These are phyloP conservation scores for Chondrosia reniformis DNA, from an alignment of 37 sponge, comb jelly and placozoan species.

Conservation along the genomic window DNA sequence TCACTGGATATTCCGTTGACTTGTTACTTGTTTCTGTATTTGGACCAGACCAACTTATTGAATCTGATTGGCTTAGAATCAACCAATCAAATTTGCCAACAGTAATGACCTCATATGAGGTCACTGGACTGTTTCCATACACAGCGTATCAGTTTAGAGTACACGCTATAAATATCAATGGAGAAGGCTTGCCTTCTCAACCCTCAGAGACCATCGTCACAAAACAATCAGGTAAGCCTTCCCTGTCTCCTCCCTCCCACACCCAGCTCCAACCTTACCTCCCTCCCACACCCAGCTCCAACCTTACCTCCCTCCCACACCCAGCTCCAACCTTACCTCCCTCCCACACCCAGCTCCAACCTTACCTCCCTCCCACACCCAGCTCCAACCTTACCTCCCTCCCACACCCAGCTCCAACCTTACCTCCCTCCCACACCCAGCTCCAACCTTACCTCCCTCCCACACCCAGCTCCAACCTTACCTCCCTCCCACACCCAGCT, in stretches of 20 bases:
- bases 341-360: too few relatives aligned
- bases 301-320: too few relatives aligned
- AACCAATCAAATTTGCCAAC: slow-evolving; percentile 13
- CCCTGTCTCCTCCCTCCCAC: background rate
- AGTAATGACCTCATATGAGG: background rate
- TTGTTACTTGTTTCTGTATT: background rate
- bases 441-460: too few relatives aligned
- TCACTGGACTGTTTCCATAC: background rate
- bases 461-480: too few relatives aligned
- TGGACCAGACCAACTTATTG: background rate
- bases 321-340: too few relatives aligned
- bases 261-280: background rate
- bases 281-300: too few relatives aligned
- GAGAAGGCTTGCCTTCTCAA: background rate
- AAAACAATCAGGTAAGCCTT: background rate
- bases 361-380: too few relatives aligned
- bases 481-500: too few relatives aligned
- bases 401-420: too few relatives aligned
- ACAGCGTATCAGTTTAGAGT: slow-evolving; percentile 12
- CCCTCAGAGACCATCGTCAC: background rate
- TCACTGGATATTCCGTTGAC: background rate
- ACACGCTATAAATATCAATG: background rate
- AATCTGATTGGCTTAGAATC: background rate
- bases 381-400: too few relatives aligned
- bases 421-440: too few relatives aligned